Conservation (phyloP, 2,113 vertebrate species). For the Bubalus kerabau region DNA sequence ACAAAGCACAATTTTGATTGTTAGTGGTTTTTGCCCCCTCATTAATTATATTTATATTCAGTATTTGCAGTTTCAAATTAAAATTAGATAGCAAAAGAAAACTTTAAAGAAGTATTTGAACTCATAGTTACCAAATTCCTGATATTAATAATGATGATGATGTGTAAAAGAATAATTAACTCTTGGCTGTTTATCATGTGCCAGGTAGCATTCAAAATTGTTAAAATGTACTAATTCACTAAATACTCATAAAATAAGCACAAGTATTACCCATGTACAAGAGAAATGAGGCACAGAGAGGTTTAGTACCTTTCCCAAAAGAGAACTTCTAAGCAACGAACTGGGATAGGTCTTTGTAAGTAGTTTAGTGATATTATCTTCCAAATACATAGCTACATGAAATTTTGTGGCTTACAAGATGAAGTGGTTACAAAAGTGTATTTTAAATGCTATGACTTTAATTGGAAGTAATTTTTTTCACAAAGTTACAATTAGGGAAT, state of each 20-base stretch:
- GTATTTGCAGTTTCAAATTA: background rate
- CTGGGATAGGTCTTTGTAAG: background rate
- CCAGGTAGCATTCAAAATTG: background rate
- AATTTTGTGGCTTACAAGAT: background rate
- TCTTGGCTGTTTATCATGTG: background rate
- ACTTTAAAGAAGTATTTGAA: background rate
- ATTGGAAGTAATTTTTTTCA: background rate
- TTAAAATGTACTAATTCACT: background rate
- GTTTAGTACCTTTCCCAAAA: background rate
- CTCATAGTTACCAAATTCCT: background rate
- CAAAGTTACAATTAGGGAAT: background rate
- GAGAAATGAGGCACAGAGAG: background rate
- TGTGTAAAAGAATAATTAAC: background rate
- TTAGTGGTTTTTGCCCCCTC: background rate
- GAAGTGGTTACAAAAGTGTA: background rate
- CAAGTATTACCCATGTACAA: background rate
- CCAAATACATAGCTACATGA: background rate
- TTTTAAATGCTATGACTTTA: background rate
- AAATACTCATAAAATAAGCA: background rate
- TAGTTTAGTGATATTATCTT: background rate
- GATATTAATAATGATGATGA: background rate
- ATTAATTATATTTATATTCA: background rate
- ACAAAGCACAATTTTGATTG: background rate
- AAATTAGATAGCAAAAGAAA: background rate
- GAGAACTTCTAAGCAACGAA: accelerated